These are phyloP conservation scores for Bombycilla garrulus DNA, from an alignment of 2,113 vertebrate species.

Conservation along the genomic window DNA sequence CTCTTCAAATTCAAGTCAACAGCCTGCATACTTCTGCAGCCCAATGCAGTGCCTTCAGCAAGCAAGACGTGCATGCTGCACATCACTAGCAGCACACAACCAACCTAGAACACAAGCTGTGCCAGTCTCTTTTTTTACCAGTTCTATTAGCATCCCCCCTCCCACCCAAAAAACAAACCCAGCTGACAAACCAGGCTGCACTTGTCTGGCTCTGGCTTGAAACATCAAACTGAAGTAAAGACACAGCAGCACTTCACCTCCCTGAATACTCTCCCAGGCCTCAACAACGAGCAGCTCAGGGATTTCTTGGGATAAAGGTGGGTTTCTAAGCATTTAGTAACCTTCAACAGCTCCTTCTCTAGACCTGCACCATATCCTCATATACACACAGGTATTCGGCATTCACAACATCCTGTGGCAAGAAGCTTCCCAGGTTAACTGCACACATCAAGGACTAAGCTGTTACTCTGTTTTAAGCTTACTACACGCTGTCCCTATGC, in stretches of 20 bases:
- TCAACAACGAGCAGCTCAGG: background rate
- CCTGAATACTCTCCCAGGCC: background rate
- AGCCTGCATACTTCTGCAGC: background rate
- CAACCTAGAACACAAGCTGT: background rate
- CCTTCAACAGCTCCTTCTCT: background rate
- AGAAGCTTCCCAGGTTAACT: background rate
- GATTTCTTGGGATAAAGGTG: background rate
- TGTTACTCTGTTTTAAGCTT: background rate
- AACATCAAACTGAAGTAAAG: background rate
- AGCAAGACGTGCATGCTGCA: background rate
- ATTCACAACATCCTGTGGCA: background rate
- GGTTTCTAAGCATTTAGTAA: background rate
- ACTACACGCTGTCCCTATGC: background rate
- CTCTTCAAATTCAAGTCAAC: background rate
- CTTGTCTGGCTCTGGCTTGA: background rate
- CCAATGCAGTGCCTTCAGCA: background rate
- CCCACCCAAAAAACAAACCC: background rate
- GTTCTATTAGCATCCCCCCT: background rate
- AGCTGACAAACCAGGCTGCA: background rate
- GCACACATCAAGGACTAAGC: conserved; percentile 23
- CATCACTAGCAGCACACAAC: background rate
- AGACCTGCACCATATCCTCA: background rate
- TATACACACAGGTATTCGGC: background rate
- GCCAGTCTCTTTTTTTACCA: background rate
- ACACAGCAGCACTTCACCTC: background rate